A percentile compares a stretch with the other conserved stretches of the same genome.
phyloP scores from a whole-genome alignment of 2,113 vertebrate species.

The Lonchura striata region DNA sequence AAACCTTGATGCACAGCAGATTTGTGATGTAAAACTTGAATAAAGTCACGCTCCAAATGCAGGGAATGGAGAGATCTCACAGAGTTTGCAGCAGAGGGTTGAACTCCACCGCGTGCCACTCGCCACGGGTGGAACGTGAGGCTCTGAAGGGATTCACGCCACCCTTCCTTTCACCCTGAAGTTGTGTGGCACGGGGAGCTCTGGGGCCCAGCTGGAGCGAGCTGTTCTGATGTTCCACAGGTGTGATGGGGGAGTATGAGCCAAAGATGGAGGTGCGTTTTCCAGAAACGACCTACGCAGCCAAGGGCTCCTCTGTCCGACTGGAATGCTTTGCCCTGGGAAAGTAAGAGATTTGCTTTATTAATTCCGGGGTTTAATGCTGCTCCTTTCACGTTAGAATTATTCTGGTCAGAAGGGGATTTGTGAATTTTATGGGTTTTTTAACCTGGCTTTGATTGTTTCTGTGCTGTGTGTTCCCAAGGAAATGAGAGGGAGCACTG shows the following conservation, averaged over 20 bases:
- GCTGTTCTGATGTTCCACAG: slow-evolving; percentile 77
- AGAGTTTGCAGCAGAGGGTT: background rate
- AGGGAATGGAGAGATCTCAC: background rate
- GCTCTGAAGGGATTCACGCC: background rate
- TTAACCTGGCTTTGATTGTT: background rate
- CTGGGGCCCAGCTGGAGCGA: slow-evolving; percentile 50
- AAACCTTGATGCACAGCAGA: background rate
- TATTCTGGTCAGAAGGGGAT: background rate
- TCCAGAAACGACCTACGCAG: slow-evolving; percentile 77
- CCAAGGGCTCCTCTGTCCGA: slow-evolving; percentile 82
- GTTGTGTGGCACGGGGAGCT: background rate
- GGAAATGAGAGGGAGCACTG: background rate
- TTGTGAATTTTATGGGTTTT: background rate
- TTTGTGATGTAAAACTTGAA: background rate
- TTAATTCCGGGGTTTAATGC: background rate
- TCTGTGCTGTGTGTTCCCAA: background rate
- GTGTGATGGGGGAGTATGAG: slow-evolving; percentile 90
- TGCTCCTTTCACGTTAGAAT: background rate
- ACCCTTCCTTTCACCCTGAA: background rate
- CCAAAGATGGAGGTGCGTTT: slow-evolving; percentile 91
- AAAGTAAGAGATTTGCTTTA: slow-evolving; percentile 81
- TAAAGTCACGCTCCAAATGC: background rate
- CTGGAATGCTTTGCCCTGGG: slow-evolving; percentile 92
- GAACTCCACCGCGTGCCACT: background rate
- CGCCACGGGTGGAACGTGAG: background rate